These are phyloP conservation scores for Delphinus delphis DNA, from an alignment of 2,113 vertebrate genomes.

Conservation along the genomic window DNA sequence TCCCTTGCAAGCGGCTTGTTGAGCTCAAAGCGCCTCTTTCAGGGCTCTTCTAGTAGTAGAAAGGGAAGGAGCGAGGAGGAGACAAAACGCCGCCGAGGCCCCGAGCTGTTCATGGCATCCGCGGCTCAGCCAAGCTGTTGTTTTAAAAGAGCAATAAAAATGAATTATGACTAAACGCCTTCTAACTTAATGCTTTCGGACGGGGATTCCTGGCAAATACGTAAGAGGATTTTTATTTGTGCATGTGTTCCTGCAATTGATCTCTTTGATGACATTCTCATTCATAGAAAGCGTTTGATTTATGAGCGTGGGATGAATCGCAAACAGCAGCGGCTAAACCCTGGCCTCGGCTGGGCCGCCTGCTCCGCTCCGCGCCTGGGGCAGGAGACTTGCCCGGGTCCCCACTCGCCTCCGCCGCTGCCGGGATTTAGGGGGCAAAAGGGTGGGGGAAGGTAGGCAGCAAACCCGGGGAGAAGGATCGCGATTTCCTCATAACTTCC, in stretches of 20 bases:
- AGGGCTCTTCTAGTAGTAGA: not conserved
- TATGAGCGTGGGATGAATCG: slow-evolving; percentile 93
- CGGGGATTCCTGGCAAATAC: slow-evolving; percentile 92
- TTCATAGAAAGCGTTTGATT: slow-evolving; percentile 98
- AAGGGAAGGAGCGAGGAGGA: slow-evolving; percentile 48
- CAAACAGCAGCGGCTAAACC: slow-evolving; percentile 81
- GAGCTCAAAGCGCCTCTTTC: slow-evolving; percentile 65
- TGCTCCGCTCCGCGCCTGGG: not conserved
- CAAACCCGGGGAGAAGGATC: not conserved
- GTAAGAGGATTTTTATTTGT: slow-evolving; percentile 97
- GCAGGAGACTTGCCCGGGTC: not conserved
- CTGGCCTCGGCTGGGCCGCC: slow-evolving; percentile 77
- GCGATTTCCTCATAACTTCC: slow-evolving; percentile 21
- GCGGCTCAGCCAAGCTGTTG: slow-evolving; percentile 88
- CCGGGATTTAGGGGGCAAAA: not conserved
- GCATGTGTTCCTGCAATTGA: slow-evolving; percentile 95
- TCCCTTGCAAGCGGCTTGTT: not conserved
- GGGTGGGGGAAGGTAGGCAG: not conserved
- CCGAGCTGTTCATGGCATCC: slow-evolving; percentile 79
- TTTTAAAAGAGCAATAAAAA: slow-evolving; percentile 98
- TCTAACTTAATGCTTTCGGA: slow-evolving; percentile 91
- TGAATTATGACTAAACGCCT: slow-evolving; percentile 95
- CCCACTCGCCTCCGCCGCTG: not conserved
- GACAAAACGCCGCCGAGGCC: slow-evolving; percentile 57
- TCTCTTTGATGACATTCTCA: slow-evolving; percentile 97